These are phyloP conservation scores for Agonopterix subpropinquella DNA, from an alignment of 2,888 invertebrate species.

Conservation along the genomic window DNA sequence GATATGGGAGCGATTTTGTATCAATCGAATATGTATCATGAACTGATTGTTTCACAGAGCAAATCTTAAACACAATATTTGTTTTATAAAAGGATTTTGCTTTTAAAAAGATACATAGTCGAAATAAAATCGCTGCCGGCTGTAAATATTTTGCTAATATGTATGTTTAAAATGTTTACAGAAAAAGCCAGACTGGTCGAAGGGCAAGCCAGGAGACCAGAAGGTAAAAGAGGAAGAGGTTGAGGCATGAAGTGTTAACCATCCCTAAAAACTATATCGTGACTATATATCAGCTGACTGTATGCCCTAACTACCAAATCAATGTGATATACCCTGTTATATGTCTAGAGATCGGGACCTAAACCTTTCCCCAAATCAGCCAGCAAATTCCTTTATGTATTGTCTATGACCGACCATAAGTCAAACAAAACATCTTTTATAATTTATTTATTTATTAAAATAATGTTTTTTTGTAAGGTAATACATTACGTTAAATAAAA, in stretches of 20 bases:
- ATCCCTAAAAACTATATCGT: conserved; percentile 43
- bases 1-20: too few relatives aligned
- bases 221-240: conserved; percentile 89
- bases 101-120: too few relatives aligned
- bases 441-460: conserved; percentile 60
- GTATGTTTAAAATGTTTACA: conserved; percentile 62
- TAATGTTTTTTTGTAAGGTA: conserved; percentile 61
- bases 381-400: conserved; percentile 19
- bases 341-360: conserved; percentile 8
- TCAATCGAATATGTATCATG: too few relatives aligned
- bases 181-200: conserved; percentile 97
- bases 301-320: conserved; percentile 43
- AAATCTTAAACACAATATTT: too few relatives aligned
- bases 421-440: conserved; percentile 22
- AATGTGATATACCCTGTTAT: conserved; percentile 47
- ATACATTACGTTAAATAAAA: conserved; percentile 49
- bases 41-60: too few relatives aligned
- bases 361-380: conserved; percentile 7
- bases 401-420: conserved; percentile 44
- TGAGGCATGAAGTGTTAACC: conserved; percentile 83
- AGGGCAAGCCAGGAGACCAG: conserved; percentile 92
- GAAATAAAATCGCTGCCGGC: too few relatives aligned
- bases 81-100: too few relatives aligned
- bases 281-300: conserved; percentile 57
- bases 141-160: too few relatives aligned